phyloP scores from a whole-genome alignment of 2,888 invertebrate genomes.

The Deroplatys truncata region DNA sequence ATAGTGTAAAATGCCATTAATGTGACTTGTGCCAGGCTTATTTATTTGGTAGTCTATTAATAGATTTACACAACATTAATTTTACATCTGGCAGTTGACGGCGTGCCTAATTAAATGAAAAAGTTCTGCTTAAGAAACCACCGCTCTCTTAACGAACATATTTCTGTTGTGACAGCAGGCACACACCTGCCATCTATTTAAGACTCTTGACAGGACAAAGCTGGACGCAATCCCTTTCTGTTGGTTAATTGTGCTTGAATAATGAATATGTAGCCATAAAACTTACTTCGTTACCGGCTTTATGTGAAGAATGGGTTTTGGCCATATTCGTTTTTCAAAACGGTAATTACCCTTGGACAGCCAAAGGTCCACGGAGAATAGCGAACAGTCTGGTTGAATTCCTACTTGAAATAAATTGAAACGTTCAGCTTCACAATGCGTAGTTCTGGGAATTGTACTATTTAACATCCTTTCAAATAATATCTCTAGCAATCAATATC shows the following conservation, averaged over 20 bases:
- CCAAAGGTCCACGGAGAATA: not conserved
- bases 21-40: too few species aligned
- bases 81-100: not conserved
- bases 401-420: not conserved
- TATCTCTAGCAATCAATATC: too few species aligned
- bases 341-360: not conserved
- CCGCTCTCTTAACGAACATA: not conserved
- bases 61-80: not conserved
- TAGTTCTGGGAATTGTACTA: too few species aligned
- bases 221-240: not conserved
- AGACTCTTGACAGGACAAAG: not conserved
- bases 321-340: not conserved
- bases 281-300: not conserved
- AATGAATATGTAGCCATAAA: not conserved
- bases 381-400: not conserved
- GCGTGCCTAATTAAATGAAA: not conserved
- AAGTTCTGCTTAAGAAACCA: not conserved
- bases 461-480: too few species aligned
- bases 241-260: not conserved
- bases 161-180: not conserved
- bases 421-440: too few species aligned
- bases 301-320: not conserved
- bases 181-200: not conserved
- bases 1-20: too few species aligned
- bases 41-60: too few species aligned